phyloP scores from a whole-genome alignment of 1,140 invertebrate species.

The Archivesica marissinica region DNA sequence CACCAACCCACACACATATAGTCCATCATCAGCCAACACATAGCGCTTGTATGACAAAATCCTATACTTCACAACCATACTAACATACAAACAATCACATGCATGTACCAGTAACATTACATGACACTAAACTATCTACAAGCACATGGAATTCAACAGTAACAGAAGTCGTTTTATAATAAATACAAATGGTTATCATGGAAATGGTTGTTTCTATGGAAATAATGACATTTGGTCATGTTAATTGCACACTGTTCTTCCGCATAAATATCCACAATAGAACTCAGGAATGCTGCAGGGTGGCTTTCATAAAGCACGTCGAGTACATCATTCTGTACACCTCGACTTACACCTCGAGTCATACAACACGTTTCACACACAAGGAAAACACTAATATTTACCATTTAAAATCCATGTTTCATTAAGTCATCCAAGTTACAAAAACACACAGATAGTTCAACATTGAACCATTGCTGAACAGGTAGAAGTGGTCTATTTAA shows the following conservation, averaged over 20 bases:
- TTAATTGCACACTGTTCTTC: slow-evolving; percentile 24
- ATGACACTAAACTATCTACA: background rate
- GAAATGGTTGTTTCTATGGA: slow-evolving; percentile 24
- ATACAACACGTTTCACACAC: background rate
- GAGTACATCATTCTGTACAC: background rate
- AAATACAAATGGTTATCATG: slow-evolving; percentile 48
- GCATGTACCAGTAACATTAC: background rate
- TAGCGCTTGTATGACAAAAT: no score
- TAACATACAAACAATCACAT: background rate
- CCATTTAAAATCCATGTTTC: background rate
- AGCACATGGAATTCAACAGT: slow-evolving; percentile 44
- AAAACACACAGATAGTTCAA: background rate
- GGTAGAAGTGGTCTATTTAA: no score
- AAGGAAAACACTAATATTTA: background rate
- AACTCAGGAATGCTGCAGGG: slow-evolving; percentile 38
- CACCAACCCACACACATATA: no score
- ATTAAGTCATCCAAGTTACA: background rate
- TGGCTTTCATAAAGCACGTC: slow-evolving; percentile 3
- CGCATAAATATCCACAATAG: background rate
- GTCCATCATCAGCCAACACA: no score
- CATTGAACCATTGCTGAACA: background rate
- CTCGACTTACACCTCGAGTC: background rate
- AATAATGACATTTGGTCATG: slow-evolving; percentile 41
- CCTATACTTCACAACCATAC: background rate
- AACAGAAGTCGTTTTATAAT: slow-evolving; percentile 2